Conservation (phyloP, 2,888 invertebrate genomes). For the Oscheius sp. region DNA sequence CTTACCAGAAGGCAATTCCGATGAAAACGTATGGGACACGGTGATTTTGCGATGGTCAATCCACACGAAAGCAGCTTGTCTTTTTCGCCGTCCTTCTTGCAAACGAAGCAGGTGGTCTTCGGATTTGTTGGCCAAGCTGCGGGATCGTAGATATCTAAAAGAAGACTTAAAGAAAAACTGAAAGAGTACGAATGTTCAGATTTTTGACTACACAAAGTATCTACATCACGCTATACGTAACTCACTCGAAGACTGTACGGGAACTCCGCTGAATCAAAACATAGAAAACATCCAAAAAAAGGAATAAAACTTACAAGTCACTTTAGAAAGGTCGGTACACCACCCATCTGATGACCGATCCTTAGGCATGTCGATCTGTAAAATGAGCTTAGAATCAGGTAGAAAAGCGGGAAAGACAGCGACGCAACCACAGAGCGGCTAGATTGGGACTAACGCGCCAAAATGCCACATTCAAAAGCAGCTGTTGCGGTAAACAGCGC, state of each 20-base stretch:
- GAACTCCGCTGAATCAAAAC: no score
- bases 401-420: not conserved
- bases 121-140: not conserved
- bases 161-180: not conserved
- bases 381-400: not conserved
- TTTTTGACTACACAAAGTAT: no score
- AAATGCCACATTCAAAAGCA: conserved; percentile 5
- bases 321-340: not conserved
- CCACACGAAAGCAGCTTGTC: not conserved
- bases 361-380: no score
- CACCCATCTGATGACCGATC: no score
- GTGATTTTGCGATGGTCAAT: not conserved
- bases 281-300: no score
- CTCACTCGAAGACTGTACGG: no score
- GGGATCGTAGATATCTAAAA: not conserved
- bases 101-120: not conserved
- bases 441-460: not conserved
- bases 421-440: not conserved
- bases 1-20: not conserved
- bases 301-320: not conserved
- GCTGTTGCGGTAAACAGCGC: conserved; percentile 7
- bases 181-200: no score
- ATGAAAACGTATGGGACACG: conserved; percentile 8
- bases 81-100: not conserved
- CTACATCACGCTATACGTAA: no score